These are phyloP conservation scores for Pholis gunnellus DNA, from an alignment of 2,113 vertebrate species.

Conservation along the genomic window DNA sequence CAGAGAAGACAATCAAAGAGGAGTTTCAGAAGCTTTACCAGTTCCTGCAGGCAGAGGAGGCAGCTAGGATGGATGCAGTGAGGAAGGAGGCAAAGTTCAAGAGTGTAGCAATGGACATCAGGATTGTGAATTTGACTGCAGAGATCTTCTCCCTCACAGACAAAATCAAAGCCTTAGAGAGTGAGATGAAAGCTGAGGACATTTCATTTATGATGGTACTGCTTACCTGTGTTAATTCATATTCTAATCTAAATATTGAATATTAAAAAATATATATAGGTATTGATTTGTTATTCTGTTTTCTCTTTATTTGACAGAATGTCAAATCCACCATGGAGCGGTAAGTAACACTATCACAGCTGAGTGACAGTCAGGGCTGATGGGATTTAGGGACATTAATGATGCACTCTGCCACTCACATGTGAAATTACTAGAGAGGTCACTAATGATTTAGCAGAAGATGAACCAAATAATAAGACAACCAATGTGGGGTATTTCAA, in stretches of 20 bases:
- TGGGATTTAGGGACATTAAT: background rate
- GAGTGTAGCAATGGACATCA: conserved; percentile 16
- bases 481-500: background rate
- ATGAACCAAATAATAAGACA: background rate
- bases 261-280: background rate
- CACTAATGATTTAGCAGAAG: too few species aligned
- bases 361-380: background rate
- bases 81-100: conserved; percentile 26
- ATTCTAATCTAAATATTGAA: background rate
- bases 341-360: conserved; percentile 16
- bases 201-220: conserved; percentile 53
- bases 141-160: conserved; percentile 34
- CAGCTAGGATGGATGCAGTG: conserved; percentile 37
- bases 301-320: conserved; percentile 27
- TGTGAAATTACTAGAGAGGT: too few species aligned
- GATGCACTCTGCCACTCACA: too few species aligned
- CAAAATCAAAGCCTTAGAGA: conserved; percentile 1
- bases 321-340: background rate
- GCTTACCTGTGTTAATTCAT: background rate
- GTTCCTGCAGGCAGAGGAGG: conserved; percentile 59
- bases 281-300: background rate
- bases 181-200: conserved; percentile 2
- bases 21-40: conserved; percentile 43
- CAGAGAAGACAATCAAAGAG: conserved; percentile 43
- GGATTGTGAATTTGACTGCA: background rate